Percentiles rank a stretch among this genome's conserved stretches.
Conservation (phyloP, 2,797 vertebrate genomes). For the Intellagama lesueurii region DNA sequence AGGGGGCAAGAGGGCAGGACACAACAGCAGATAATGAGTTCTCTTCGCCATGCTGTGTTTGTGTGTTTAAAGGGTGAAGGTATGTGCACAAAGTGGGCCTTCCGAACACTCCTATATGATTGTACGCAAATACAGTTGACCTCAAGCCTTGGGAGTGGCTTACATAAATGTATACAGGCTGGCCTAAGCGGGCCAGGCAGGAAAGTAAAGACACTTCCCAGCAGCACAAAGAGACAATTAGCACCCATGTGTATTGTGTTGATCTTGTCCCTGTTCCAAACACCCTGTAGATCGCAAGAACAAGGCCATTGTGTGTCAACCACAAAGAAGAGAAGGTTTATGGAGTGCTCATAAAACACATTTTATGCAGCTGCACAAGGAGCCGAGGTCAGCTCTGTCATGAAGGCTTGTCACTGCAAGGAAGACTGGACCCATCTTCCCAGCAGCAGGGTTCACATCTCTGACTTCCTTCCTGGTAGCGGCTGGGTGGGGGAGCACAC, state of each 20-base stretch:
- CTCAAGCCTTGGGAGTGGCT: not conserved
- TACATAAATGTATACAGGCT: not conserved
- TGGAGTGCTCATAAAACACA: slow-evolving; percentile 10
- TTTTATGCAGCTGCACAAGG: not conserved
- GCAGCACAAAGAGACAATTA: not conserved
- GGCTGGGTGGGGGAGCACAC: not conserved
- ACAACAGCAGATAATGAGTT: not conserved
- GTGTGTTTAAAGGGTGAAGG: not conserved
- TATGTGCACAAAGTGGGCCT: not conserved
- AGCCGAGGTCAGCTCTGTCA: slow-evolving; percentile 41
- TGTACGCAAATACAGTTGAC: not conserved
- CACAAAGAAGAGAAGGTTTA: slow-evolving; percentile 34
- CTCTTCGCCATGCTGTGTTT: not conserved
- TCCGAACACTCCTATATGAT: not conserved
- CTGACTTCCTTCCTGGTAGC: slow-evolving; percentile 62
- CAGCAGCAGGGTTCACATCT: slow-evolving; percentile 54
- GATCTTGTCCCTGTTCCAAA: slow-evolving; percentile 20
- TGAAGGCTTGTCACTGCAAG: slow-evolving; percentile 57
- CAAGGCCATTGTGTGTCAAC: slow-evolving; percentile 19
- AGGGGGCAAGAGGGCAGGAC: not conserved
- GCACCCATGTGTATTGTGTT: not conserved
- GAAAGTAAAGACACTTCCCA: not conserved
- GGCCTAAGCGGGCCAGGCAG: not conserved
- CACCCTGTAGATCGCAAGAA: slow-evolving; percentile 22
- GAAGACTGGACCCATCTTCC: slow-evolving; percentile 45